phyloP scores from a whole-genome alignment of 2,888 invertebrate genomes.

The Rosalia funebris region DNA sequence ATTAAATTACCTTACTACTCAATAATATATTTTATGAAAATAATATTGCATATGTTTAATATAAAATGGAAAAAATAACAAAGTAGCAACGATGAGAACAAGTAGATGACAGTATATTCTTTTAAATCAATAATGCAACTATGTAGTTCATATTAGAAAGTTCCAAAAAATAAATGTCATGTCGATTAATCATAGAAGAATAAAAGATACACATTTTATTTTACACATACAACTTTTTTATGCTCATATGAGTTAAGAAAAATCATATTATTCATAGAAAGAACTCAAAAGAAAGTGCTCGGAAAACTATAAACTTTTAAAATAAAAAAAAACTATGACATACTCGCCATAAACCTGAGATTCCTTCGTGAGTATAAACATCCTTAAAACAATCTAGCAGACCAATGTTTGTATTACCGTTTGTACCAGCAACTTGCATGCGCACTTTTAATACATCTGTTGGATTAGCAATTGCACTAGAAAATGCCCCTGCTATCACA shows the following conservation, averaged over 20 bases:
- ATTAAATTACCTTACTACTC: background rate
- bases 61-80: background rate
- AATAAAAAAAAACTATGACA: slow-evolving; percentile 48
- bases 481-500: slow-evolving; percentile 85
- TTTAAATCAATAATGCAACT: too few species aligned
- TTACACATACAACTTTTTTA: too few species aligned
- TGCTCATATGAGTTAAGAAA: too few species aligned
- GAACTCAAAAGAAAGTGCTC: too few species aligned
- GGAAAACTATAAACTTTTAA: too few species aligned
- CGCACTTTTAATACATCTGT: slow-evolving; percentile 96
- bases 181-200: too few species aligned
- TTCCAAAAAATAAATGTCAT: too few species aligned
- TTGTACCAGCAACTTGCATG: slow-evolving; percentile 82
- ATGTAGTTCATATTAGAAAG: too few species aligned
- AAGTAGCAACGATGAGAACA: too few species aligned
- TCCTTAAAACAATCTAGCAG: slow-evolving; percentile 83
- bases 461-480: slow-evolving; percentile 95
- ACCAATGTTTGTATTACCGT: slow-evolving; percentile 61
- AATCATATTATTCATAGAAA: too few species aligned
- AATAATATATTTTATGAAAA: background rate
- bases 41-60: background rate
- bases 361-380: slow-evolving; percentile 85
- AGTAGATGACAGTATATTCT: too few species aligned
- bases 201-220: too few species aligned
- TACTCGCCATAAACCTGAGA: slow-evolving; percentile 87